Percentiles rank a stretch among this genome's conserved stretches.
phyloP scores from a whole-genome alignment of 2,888 invertebrate species.

The Diarsia rubi region DNA sequence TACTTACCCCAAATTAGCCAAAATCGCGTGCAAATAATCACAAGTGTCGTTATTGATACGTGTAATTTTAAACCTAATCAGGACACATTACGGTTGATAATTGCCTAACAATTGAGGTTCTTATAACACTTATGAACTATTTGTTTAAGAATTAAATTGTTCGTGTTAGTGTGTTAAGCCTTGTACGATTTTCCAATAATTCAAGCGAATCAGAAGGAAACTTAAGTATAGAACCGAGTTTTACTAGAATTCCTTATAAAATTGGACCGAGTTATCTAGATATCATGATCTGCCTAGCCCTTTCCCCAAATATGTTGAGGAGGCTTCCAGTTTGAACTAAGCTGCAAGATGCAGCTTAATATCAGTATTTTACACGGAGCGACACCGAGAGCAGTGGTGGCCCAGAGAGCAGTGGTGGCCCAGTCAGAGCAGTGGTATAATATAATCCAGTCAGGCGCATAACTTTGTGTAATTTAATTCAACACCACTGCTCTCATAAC shows the following conservation, averaged over 20 bases:
- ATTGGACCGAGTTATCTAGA: neutral
- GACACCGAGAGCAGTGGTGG: no score
- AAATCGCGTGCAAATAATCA: conserved; percentile 41
- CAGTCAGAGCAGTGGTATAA: no score
- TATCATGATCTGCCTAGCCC: no score
- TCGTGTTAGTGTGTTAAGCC: conserved; percentile 53
- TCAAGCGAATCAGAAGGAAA: conserved; percentile 64
- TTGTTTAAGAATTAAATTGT: conserved; percentile 52
- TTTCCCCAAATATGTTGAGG: no score
- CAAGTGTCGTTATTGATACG: conserved; percentile 29
- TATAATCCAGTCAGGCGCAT: no score
- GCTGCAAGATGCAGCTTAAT: no score
- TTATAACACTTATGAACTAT: conserved; percentile 33
- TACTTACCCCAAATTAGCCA: conserved; percentile 24
- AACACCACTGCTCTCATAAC: no score
- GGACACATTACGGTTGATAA: conserved; percentile 41
- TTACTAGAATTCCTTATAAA: neutral
- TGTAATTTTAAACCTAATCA: conserved; percentile 44
- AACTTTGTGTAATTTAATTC: no score
- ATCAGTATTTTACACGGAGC: no score
- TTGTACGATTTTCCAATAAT: conserved; percentile 67
- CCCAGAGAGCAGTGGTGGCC: no score
- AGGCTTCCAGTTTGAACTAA: no score
- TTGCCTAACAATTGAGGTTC: conserved; percentile 22
- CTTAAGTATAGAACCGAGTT: conserved; percentile 18